These are phyloP conservation scores for Silurus asotus DNA, from an alignment of 2,113 vertebrate species.

Conservation along the genomic window DNA sequence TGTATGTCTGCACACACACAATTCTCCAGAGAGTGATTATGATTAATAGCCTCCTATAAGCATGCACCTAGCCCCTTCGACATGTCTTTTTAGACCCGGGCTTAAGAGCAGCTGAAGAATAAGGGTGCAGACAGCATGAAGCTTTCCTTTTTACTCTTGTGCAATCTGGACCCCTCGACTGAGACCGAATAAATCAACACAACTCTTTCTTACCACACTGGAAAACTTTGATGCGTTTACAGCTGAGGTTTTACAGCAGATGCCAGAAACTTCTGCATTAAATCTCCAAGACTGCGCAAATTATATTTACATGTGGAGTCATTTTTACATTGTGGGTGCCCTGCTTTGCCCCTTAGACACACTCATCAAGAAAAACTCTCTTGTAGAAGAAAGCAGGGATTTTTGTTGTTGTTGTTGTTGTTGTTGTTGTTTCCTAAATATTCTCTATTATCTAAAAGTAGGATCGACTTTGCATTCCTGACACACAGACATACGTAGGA, in stretches of 20 bases:
- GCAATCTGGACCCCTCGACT: neutral
- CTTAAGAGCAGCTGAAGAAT: neutral
- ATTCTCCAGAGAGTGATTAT: conserved; percentile 6
- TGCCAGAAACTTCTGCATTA: conserved; percentile 6
- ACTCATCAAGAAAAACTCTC: neutral
- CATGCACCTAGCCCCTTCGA: neutral
- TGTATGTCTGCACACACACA: neutral
- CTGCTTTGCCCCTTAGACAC: neutral
- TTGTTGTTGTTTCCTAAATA: neutral
- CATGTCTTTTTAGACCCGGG: neutral
- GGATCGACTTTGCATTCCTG: neutral
- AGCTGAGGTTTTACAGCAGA: conserved; percentile 15
- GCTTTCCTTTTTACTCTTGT: conserved; percentile 23
- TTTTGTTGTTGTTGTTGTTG: neutral
- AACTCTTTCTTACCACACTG: conserved; percentile 21
- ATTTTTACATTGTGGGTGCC: conserved; percentile 21
- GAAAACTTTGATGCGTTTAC: conserved; percentile 11
- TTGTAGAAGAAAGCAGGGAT: neutral
- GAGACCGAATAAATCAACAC: conserved; percentile 38
- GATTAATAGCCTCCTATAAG: conserved; percentile 30
- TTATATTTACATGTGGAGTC: conserved; percentile 10
- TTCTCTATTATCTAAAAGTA: neutral
- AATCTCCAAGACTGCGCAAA: conserved; percentile 6
- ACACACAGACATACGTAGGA: neutral
- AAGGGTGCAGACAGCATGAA: neutral